Evolutionary conservation across 2,888 invertebrate species (phyloP).

Genomic region (Nymphalis urticae): DNA sequence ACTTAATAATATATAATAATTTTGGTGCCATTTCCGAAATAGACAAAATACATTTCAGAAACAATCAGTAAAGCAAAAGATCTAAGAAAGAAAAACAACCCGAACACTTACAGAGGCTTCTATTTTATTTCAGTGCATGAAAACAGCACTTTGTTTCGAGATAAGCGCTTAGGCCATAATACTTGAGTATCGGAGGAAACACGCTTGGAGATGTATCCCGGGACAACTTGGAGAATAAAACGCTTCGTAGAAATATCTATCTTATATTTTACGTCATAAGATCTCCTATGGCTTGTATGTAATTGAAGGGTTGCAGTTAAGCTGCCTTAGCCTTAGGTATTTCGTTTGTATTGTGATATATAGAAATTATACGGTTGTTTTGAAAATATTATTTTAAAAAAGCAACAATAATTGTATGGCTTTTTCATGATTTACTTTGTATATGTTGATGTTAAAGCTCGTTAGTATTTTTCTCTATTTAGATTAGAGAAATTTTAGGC

Average conservation of each 20-base stretch:
- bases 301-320: conserved; percentile 6
- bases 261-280: conserved; percentile 10
- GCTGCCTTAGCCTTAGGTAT: background rate
- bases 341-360: conserved; percentile 1
- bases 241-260: conserved; percentile 6
- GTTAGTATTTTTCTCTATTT: too few relatives aligned
- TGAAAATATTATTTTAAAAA: background rate
- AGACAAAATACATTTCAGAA: background rate
- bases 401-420: background rate
- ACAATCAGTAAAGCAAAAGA: conserved; percentile 31
- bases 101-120: conserved; percentile 31
- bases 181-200: conserved; percentile 33
- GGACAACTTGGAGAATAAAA: conserved; percentile 14
- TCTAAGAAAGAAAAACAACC: conserved; percentile 25
- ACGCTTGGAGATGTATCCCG: conserved; percentile 18
- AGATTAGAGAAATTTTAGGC: too few relatives aligned
- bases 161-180: conserved; percentile 40
- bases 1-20: too few relatives aligned
- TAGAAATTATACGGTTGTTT: background rate
- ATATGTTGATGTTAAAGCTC: too few relatives aligned
- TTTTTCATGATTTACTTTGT: background rate
- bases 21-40: too few relatives aligned
- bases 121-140: conserved; percentile 40
- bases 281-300: background rate
- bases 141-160: conserved; percentile 42